phyloP scores from a whole-genome alignment of 2,888 invertebrate species.

The Conops quadrifasciatus region DNA sequence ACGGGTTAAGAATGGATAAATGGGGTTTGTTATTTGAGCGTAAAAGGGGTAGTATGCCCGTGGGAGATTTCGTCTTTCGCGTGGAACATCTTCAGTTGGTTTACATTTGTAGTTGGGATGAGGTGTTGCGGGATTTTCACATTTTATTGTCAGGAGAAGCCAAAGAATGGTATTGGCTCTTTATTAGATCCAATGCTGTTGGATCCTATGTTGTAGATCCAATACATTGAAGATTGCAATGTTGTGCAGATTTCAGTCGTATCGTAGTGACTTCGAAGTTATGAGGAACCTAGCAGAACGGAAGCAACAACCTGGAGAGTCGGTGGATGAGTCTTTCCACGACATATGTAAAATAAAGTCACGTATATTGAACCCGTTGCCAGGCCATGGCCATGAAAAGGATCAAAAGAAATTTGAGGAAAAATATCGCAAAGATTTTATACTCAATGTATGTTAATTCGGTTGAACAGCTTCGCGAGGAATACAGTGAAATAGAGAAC shows the following conservation, averaged over 20 bases:
- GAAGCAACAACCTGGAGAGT: constrained; percentile 19
- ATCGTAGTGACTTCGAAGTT: constrained; percentile 17
- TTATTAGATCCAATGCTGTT: neutral
- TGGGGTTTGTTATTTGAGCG: constrained; percentile 26
- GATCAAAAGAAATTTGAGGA: constrained; percentile 17
- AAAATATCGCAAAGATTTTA: constrained; percentile 15
- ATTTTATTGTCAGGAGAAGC: constrained; percentile 16
- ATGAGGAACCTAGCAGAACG: constrained; percentile 25
- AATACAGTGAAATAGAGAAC: constrained; percentile 8
- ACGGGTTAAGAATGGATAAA: constrained; percentile 18
- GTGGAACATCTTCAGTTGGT: constrained; percentile 22
- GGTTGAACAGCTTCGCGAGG: constrained; percentile 8
- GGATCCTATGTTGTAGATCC: too few relatives aligned
- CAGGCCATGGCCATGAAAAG: constrained; percentile 13
- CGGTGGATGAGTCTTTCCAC: constrained; percentile 11
- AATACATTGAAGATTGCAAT: neutral
- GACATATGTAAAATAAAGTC: neutral
- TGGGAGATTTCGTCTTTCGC: constrained; percentile 32
- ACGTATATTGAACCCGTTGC: neutral
- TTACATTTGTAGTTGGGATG: constrained; percentile 12
- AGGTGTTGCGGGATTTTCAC: constrained; percentile 29
- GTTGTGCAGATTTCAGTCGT: constrained; percentile 5
- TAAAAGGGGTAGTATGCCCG: neutral
- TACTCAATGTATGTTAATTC: constrained; percentile 9
- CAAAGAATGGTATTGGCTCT: constrained; percentile 32